Conservation (phyloP, 2,888 invertebrate genomes). For the Epiblema foenella region DNA sequence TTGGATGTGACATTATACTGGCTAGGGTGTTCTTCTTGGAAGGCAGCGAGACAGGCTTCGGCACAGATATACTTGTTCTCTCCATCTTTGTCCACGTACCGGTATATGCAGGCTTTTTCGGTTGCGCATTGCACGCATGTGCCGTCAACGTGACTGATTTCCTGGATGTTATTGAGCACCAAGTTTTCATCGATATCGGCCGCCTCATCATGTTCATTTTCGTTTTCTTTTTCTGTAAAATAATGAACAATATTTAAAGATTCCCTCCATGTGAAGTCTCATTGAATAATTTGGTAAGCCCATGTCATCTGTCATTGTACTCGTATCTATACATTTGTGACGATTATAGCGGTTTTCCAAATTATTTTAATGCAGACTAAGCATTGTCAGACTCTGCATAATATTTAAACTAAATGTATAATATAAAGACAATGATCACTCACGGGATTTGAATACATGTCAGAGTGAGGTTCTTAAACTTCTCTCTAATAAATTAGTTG, state of each 20-base stretch:
- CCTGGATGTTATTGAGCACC: constrained; percentile 70
- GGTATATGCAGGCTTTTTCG: constrained; percentile 65
- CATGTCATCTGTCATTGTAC: too few relatives aligned
- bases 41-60: constrained; percentile 76
- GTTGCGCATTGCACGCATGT: constrained; percentile 78
- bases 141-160: constrained; percentile 65
- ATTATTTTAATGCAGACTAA: too few relatives aligned
- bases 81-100: constrained; percentile 62
- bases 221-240: constrained; percentile 75
- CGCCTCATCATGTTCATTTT: constrained; percentile 76
- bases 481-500: background rate
- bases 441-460: background rate
- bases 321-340: too few relatives aligned
- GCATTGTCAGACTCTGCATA: too few relatives aligned
- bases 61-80: constrained; percentile 74
- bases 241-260: background rate
- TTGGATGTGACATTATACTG: constrained; percentile 64
- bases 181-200: constrained; percentile 65
- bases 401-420: too few relatives aligned
- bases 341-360: too few relatives aligned
- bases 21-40: constrained; percentile 69
- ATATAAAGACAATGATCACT: too few relatives aligned
- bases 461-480: background rate
- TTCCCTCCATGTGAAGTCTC: background rate
- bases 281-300: too few relatives aligned